Evolutionary conservation across 2,797 vertebrate genomes (phyloP), one percentile per base, ranked within the genome.

Genomic region (Rhinatrema bivittatum): DNA sequence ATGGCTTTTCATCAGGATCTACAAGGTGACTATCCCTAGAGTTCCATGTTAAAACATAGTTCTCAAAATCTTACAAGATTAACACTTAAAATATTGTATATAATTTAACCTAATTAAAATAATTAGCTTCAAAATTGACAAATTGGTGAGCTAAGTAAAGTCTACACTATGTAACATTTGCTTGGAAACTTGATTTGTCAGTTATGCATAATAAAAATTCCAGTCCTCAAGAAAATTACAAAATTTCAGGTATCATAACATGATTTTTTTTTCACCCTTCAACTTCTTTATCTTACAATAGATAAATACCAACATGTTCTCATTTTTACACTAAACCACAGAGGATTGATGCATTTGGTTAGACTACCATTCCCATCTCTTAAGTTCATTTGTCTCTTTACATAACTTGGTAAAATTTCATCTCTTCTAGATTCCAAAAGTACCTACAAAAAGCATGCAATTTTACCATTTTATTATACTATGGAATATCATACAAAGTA

Each of bases 401-500:
- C 85, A 85, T 81, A 82, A 78, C 79, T 81, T 83, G 80, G 82
- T 86, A 85, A 86, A 86, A 86, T 83, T 82, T 83, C 70, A 78
- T 86, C 78, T 81, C 72, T 76, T 83, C 82, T 85, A 84, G 81
- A 86, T 84, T 86, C 75, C 79, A 85, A 84, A 82, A 84, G 89
- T 84, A 82, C 81, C 90, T 88, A 86, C 85, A 88, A 79, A 87
- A 91, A 87, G 88, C 93, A 97, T 97, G 95, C 94, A 95, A 88
- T 91, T 94, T 93, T 94, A 94, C 92, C 94, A 96, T 93, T 81
- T 84, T 83, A 81, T 83, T 84, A 85, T 84, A 86, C 84, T 85
- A 86, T 90, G 90, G 85, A 89, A 78, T 93, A 91, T 93, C 86
- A 89, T 95, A 98, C 91, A 99, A 97, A 95, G 95, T 99, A 99